Conservation (phyloP, 2,888 invertebrate species). For the Pasiphila rectangulata region DNA sequence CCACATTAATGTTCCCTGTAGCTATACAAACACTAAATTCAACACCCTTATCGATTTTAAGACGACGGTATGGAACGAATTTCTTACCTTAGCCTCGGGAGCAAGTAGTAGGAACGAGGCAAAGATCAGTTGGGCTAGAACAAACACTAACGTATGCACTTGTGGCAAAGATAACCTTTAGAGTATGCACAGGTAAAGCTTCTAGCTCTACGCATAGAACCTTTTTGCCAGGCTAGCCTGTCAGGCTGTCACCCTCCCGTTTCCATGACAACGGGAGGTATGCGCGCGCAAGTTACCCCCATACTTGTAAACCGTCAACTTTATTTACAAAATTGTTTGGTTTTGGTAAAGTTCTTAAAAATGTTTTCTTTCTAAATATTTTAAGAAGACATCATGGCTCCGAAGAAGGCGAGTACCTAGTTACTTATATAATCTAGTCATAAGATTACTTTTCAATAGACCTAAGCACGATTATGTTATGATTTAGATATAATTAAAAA, state of each 20-base stretch:
- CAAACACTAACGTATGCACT: not conserved
- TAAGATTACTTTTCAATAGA: slow-evolving; percentile 2
- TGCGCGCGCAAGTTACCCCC: slow-evolving; percentile 65
- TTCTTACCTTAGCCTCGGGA: not conserved
- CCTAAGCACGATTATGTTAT: not conserved
- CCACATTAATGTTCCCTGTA: no score
- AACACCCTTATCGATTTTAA: no score
- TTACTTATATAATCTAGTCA: not conserved
- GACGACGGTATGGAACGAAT: no score
- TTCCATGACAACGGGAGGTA: slow-evolving; percentile 48
- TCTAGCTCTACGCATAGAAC: slow-evolving; percentile 10
- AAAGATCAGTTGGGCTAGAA: no score
- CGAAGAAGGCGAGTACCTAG: slow-evolving; percentile 63
- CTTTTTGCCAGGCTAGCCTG: slow-evolving; percentile 19
- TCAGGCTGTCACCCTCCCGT: slow-evolving; percentile 44
- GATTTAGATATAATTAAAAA: slow-evolving; percentile 5
- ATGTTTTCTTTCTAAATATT: slow-evolving; percentile 22
- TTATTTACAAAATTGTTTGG: slow-evolving; percentile 53
- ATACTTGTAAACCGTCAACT: slow-evolving; percentile 41
- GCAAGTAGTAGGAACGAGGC: no score
- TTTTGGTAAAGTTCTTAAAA: slow-evolving; percentile 34
- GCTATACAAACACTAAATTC: no score
- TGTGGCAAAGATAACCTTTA: no score
- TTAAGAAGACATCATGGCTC: slow-evolving; percentile 53
- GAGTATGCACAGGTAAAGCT: slow-evolving; percentile 1